These are phyloP conservation scores for Origma solitaria DNA, from an alignment of 2,113 vertebrate genomes.

Conservation along the genomic window DNA sequence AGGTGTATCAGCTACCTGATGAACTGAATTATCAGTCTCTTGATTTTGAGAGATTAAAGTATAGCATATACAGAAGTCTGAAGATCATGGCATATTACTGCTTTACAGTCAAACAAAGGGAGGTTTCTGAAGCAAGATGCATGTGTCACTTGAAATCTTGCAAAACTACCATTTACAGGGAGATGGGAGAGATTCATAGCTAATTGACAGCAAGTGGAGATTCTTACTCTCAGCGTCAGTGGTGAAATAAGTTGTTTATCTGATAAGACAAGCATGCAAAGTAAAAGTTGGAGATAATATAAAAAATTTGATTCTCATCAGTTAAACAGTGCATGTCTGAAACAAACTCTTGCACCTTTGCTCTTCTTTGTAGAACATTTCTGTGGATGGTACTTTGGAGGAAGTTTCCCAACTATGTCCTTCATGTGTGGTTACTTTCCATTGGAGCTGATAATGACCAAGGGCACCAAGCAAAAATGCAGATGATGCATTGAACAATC, in stretches of 20 bases:
- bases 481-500: neutral
- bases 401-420: neutral
- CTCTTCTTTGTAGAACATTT: neutral
- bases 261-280: neutral
- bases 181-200: neutral
- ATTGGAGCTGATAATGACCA: neutral
- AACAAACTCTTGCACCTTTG: neutral
- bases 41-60: conserved; percentile 32
- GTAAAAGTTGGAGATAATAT: neutral
- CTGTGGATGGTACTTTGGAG: neutral
- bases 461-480: neutral
- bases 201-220: neutral
- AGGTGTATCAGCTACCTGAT: conserved; percentile 32
- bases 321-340: neutral
- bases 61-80: neutral
- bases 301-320: neutral
- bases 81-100: neutral
- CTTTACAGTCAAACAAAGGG: neutral
- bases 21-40: conserved; percentile 28
- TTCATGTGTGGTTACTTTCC: neutral
- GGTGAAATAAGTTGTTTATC: neutral
- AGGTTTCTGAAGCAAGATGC: neutral
- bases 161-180: neutral
- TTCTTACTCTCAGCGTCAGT: neutral
- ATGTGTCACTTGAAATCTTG: accelerated